Conservation (phyloP, 2,113 vertebrate species). For the Oncorhynchus masou region DNA sequence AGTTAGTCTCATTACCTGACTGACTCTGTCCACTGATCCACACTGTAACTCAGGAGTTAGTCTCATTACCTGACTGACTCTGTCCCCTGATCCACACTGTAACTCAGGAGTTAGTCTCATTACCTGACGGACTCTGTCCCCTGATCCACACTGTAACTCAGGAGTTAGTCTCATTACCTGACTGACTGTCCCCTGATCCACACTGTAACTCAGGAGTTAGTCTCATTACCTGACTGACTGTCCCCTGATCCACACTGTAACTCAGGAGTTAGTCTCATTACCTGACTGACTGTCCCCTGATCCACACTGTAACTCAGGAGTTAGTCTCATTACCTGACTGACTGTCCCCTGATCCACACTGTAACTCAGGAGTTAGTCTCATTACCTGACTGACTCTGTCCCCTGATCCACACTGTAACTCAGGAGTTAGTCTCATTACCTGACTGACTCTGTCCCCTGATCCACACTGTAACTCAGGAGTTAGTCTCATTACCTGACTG, state of each 20-base stretch:
- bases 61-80: constrained; percentile 2
- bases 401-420: constrained; percentile 37
- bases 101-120: constrained; percentile 9
- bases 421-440: too few species aligned
- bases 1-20: too few species aligned
- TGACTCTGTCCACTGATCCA: constrained; percentile 42
- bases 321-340: too few species aligned
- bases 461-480: too few species aligned
- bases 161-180: constrained; percentile 1
- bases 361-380: constrained; percentile 21
- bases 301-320: constrained; percentile 41
- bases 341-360: constrained; percentile 45
- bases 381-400: constrained; percentile 15
- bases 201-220: constrained; percentile 1
- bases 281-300: constrained; percentile 20
- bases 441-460: too few species aligned
- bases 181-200: constrained; percentile 34
- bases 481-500: too few species aligned
- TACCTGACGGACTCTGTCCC: constrained; percentile 19
- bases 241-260: too few species aligned
- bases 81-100: constrained; percentile 49
- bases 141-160: constrained; percentile 48
- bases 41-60: constrained; percentile 29
- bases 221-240: too few species aligned
- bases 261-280: too few species aligned